Base-by-base conservation (phyloP, 2,888 invertebrate species). In the Shargacucullia verbasci region DNA sequence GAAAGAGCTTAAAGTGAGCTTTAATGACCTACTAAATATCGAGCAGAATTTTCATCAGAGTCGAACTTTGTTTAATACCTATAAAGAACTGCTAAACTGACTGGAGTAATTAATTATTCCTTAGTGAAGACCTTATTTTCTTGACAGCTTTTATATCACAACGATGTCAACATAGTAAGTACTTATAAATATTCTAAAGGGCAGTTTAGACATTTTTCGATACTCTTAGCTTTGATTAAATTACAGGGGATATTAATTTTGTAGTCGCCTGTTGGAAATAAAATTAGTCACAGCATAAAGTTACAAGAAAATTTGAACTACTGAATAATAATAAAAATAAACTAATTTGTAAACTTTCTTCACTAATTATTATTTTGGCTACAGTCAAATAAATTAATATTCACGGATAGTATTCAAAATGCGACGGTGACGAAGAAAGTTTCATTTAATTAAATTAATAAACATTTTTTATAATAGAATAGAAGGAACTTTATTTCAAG, bases 41-140 rank as follows among this genome's bases (percentile, higher is more conserved):
- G 1, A 35, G 48, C 55, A 48, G 20, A 34, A 54, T 47, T 39
- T 41, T 13, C 13, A 48, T 27, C 2, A 38, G 20, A 60, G 52
- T 33, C n/a, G n/a, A 46, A 61, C 29, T 61, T 67, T 61, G n/a
- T 27, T 49, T 35, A 53, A 52, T 55, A 50, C 39, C 53, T 49
- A 35, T 43, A 45, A 59, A 35, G 33, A 60, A 66, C 46, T 44
- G 39, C n/a, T 55, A 65, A 65, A 45, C 54, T 46, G 67, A 46
- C 53, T 54, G 14, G 57, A 68, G 46, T 57, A 54, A 67, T 67
- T 67, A 67, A 56, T 68, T 67, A 66, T 58, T 56, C 33, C 40
- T 41, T 58, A 59, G 54, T 40, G 20, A 50, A 56, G 38, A 41
- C 55, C 52, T 49, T 64, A 61, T 60, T 64, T 59, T 55, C 52